Percentiles rank a stretch among this genome's conserved stretches.
phyloP scores from a whole-genome alignment of 1,140 invertebrate genomes.

The Conus betulinus region DNA sequence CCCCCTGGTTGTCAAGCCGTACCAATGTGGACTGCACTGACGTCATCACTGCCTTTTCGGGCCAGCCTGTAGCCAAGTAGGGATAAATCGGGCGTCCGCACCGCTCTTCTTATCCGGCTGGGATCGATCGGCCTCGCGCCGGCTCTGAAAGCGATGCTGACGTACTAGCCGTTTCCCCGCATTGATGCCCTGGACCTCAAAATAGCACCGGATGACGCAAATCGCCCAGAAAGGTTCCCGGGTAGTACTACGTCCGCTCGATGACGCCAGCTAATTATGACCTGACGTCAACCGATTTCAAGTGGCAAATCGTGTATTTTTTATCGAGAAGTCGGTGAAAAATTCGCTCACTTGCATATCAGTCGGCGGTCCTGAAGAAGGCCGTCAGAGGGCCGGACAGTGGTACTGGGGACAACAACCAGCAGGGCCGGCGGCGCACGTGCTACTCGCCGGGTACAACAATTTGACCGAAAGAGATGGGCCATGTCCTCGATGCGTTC shows the following conservation, averaged over 20 bases:
- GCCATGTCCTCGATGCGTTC: background rate
- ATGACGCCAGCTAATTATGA: slow-evolving; percentile 35
- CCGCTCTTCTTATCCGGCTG: background rate
- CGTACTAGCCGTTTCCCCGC: background rate
- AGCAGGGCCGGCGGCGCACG: background rate
- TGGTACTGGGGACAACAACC: background rate
- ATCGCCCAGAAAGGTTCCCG: background rate
- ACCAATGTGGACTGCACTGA: background rate
- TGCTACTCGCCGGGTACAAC: background rate
- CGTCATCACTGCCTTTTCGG: background rate
- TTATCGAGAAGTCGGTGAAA: slow-evolving; percentile 20
- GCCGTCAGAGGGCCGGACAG: background rate
- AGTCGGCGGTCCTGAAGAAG: background rate
- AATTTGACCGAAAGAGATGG: background rate
- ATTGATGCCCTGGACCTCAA: background rate
- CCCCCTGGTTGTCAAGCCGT: background rate
- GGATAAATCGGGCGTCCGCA: background rate
- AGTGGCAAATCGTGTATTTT: slow-evolving; percentile 14
- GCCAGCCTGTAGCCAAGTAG: background rate
- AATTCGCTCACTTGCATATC: slow-evolving; percentile 30
- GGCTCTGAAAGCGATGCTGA: background rate
- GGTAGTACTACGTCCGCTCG: background rate
- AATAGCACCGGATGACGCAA: slow-evolving; percentile 11
- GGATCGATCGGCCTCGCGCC: slow-evolving; percentile 8
- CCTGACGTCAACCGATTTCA: slow-evolving; percentile 33